Evolutionary conservation across 2,888 invertebrate species (phyloP), one percentile per base, ranked within the genome.

Genomic region (Dicranocentrus wangi): DNA sequence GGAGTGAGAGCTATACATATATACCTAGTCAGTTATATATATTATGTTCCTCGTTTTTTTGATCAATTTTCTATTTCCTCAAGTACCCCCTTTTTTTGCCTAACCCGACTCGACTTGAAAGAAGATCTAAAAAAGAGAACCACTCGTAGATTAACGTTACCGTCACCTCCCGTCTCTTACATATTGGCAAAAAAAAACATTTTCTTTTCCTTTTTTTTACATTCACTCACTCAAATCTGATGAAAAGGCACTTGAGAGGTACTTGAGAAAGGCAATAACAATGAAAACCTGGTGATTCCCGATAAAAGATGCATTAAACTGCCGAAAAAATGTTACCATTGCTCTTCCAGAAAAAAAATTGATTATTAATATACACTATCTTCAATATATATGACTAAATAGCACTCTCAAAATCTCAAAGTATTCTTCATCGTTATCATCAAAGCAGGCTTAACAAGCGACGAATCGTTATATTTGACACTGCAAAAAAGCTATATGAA

Each of bases 231-330:
- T 28, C 60, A 28, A 25, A 25, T 28, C n/a, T 19, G 32, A 32
- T n/a, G n/a, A 32, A 28, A 28, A 58, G n/a, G n/a, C n/a, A n/a
- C n/a, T n/a, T n/a, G n/a, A n/a, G n/a, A 65, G n/a, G 79, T 72
- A 79, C 79, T 79, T 79, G 72, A 79, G 66, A 78, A 55, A 60
- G 66, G 72, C 72, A 79, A 79, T 72, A 79, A 72, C 60, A 28
- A 51, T 21, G 39, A 68, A 68, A 71, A 79, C 71, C 72, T 79
- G 72, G 79, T 79, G 79, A 79, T 79, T 79, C 70, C 70, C 70
- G 23, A 63, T 47, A 51, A 23, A 61, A 66, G 58, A 55, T 21
- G 51, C 39, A 63, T 60, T 27, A n/a, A 77, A 71, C 71, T 79
- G 79, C 70, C 78, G 78, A 53, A 42, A 51, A 42, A 21, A n/a